Base-by-base conservation (phyloP, 2,888 invertebrate genomes). In the Tigriopus californicus region DNA sequence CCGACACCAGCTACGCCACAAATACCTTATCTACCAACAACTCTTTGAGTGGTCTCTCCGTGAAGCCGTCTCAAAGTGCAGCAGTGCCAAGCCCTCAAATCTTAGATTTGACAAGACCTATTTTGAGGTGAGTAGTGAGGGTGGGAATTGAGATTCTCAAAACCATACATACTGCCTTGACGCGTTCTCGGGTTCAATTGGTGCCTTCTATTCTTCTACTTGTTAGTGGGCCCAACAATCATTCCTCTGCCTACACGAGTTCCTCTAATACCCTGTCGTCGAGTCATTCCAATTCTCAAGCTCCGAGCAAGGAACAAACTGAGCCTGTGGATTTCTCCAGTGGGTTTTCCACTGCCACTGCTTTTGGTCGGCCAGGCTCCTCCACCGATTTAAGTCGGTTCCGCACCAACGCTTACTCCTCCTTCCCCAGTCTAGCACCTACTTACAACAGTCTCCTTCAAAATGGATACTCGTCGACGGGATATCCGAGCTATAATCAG, bases 291-390 rank as follows among this genome's bases (percentile, higher is more conserved):
- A 33, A 33, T 33, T 33, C 33, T 33, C 33, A 33, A 33, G 33
- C 33, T 49, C 22, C 44, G 3, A 56, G 46, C 10, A 12, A 18
- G 20, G 67, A 67, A 60, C 70, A 70, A 63, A 67, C 67, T 20
- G 70, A 70, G 61, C 70, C 70, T 8, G 67, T 70, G 47, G 70
- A 70, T 62, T 70, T 70, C 63, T 68, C 68, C 15, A 25, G 40
- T 24, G 20, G 20, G 22, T 52, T 40, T 20, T 24, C 49, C 6
- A 25, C 22, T 33, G 40, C 59, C 20, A 49, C 54, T 4, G 20
- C 20, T 12, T 41, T 46, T 4, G 22, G 42, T 15, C 20, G 56
- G 18, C 22, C 20, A 49, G 22, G 49, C 22, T 20, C 46, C 44
- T 41, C 54, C 2, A 20, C 46, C 18, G 56, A 56, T 22, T 13